phyloP scores from a whole-genome alignment of 2,888 invertebrate species.

The Apodemia zela region DNA sequence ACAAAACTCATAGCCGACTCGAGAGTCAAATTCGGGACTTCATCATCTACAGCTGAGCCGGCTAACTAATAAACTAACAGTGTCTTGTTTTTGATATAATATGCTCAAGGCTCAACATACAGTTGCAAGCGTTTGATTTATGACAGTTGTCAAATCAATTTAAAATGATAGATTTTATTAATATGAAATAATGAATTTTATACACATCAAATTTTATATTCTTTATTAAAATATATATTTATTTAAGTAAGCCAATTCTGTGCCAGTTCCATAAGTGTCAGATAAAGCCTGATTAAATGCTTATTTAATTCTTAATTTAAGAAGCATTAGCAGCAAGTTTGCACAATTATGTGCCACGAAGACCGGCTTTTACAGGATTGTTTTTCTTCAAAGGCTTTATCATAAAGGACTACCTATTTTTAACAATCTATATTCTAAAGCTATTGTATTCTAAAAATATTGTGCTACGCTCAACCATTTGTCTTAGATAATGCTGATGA shows the following conservation, averaged over 20 bases:
- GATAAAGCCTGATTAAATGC: not conserved
- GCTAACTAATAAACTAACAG: no score
- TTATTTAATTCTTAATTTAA: no score
- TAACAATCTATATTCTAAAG: not conserved
- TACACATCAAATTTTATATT: no score
- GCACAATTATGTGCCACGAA: not conserved
- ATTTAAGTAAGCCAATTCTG: slow-evolving; percentile 4
- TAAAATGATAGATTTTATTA: not conserved
- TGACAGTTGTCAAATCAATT: slow-evolving; percentile 24
- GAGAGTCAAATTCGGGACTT: no score
- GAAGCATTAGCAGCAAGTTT: not conserved
- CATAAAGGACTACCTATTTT: not conserved
- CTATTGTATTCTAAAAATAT: slow-evolving; percentile 4
- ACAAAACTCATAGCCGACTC: no score
- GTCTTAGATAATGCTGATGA: not conserved
- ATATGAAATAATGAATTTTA: no score
- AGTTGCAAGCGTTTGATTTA: no score
- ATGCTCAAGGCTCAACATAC: no score
- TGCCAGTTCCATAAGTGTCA: slow-evolving; percentile 8
- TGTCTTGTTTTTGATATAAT: no score
- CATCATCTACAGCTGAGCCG: no score
- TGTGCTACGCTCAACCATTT: slow-evolving; percentile 2
- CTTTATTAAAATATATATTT: not conserved
- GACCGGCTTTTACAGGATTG: not conserved
- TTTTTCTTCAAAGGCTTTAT: not conserved